Base-by-base conservation (phyloP, 2,888 invertebrate species). In the Eupithecia tripunctaria region DNA sequence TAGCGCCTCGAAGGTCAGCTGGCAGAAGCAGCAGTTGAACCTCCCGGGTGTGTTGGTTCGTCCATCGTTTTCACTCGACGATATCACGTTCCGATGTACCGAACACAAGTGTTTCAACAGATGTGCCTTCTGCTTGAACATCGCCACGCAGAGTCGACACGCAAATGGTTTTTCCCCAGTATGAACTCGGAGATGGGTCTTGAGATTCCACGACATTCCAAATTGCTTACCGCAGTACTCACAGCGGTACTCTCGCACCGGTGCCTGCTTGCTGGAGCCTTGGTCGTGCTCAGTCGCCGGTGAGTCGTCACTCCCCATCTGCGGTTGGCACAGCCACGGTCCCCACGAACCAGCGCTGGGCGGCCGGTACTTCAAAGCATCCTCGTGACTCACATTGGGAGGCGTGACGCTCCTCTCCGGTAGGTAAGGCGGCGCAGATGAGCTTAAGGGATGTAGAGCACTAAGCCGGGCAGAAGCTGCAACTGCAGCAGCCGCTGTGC, bases 121-220 rank as follows among this genome's bases (percentile, higher is more conserved):
- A 88, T 98, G 98, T 8, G 98, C 98, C 88, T 98, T 98, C 86
- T 98, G 98, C 91, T 98, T 98, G 90, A 98, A 98, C 98, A 98
- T 98, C 71, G 98, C 98, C 74, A 98, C 97, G 86, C 98, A 98
- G 65, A 98, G 95, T 82, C 98, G 95, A 95, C 98, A 98, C 80
- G 98, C 98, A 86, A 98, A 98, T 0, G 98, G 98, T 88, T 98
- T 98, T 83, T 98, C 98, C 74, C 98, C 98, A 0, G 98, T 98
- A 85, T 98, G 98, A 29, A 98, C 98, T 86, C 98, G 95, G 72
- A 98, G 95, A 91, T 98, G 98, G 76, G 98, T 98, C 90, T 98
- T 98, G 85, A 98, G 95, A 95, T 98, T 98, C 98, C 98, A 98
- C 74, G 97, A 97, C 98, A 98, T 98, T 75, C 98, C 98, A 84